These are phyloP conservation scores for Sphaerophoria rueppellii DNA, from an alignment of 2,888 invertebrate species.

Conservation along the genomic window DNA sequence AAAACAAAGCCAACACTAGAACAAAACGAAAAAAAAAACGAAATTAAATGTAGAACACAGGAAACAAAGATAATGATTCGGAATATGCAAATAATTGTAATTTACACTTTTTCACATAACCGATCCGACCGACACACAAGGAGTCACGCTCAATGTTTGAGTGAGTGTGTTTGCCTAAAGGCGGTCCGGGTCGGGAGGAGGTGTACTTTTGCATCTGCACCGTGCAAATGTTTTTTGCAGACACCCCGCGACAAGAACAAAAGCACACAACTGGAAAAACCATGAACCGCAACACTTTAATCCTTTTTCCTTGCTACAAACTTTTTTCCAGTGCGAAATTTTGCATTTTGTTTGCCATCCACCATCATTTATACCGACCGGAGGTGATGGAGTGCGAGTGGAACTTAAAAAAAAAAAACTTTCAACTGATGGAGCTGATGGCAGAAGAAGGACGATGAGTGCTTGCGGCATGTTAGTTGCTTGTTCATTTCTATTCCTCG, in stretches of 20 bases:
- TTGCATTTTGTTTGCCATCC: conserved; percentile 55
- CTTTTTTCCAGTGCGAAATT: conserved; percentile 65
- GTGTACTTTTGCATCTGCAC: neutral
- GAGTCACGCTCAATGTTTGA: conserved; percentile 22
- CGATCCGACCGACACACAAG: conserved; percentile 52
- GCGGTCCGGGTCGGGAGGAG: neutral
- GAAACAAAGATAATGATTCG: conserved; percentile 71
- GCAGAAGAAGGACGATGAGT: conserved; percentile 43
- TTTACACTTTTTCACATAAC: conserved; percentile 65
- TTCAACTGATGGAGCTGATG: neutral
- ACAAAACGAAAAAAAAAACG: neutral
- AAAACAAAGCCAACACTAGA: neutral
- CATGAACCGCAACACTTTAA: conserved; percentile 75
- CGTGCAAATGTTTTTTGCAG: conserved; percentile 23
- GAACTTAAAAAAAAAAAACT: neutral
- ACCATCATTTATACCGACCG: neutral
- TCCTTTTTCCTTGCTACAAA: conserved; percentile 63
- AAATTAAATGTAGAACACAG: conserved; percentile 54
- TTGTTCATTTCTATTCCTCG: conserved; percentile 68
- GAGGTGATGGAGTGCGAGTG: conserved; percentile 14
- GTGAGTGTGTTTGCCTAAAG: neutral
- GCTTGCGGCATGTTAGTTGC: conserved; percentile 72
- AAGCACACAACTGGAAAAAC: conserved; percentile 71
- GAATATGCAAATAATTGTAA: conserved; percentile 74
- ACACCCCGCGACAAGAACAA: conserved; percentile 49